Evolutionary conservation across 2,797 vertebrate genomes (phyloP).

Genomic region (Mastacembelus armatus): DNA sequence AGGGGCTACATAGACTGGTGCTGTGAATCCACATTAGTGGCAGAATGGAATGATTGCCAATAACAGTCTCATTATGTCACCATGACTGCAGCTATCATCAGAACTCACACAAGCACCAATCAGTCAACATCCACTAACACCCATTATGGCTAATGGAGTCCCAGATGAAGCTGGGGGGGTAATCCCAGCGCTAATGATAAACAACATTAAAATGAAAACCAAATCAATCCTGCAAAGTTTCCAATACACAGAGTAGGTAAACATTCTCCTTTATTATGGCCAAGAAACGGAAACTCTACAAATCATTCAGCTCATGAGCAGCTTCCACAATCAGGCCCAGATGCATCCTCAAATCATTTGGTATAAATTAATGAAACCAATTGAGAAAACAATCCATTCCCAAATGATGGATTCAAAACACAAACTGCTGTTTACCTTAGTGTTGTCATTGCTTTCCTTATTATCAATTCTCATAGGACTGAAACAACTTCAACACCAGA

Average conservation of each 20-base stretch:
- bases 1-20: slow-evolving; percentile 65
- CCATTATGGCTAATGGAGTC: slow-evolving; percentile 86
- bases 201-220: slow-evolving; percentile 87
- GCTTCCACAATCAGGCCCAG: slow-evolving; percentile 72
- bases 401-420: slow-evolving; percentile 76
- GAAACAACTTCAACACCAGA: slow-evolving; percentile 58
- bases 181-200: slow-evolving; percentile 85
- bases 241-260: slow-evolving; percentile 75
- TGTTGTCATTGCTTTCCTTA: slow-evolving; percentile 62
- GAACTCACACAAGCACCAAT: slow-evolving; percentile 81
- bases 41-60: slow-evolving; percentile 83
- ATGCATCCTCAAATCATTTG: slow-evolving; percentile 79
- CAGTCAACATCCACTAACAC: slow-evolving; percentile 84
- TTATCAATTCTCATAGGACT: slow-evolving; percentile 63
- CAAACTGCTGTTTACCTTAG: slow-evolving; percentile 72
- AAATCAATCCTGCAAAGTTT: slow-evolving; percentile 85
- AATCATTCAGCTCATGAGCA: slow-evolving; percentile 74
- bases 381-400: slow-evolving; percentile 78
- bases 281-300: slow-evolving; percentile 74
- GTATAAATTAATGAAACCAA: slow-evolving; percentile 78
- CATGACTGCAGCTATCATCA: slow-evolving; percentile 83
- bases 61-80: slow-evolving; percentile 85
- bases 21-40: slow-evolving; percentile 83
- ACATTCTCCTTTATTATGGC: slow-evolving; percentile 82
- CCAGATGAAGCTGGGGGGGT: slow-evolving; percentile 82